A percentile compares a stretch with the other conserved stretches of the same genome.
Evolutionary conservation across 1,140 invertebrate species (phyloP).

Genomic region (Drosophila malerkotliana): DNA sequence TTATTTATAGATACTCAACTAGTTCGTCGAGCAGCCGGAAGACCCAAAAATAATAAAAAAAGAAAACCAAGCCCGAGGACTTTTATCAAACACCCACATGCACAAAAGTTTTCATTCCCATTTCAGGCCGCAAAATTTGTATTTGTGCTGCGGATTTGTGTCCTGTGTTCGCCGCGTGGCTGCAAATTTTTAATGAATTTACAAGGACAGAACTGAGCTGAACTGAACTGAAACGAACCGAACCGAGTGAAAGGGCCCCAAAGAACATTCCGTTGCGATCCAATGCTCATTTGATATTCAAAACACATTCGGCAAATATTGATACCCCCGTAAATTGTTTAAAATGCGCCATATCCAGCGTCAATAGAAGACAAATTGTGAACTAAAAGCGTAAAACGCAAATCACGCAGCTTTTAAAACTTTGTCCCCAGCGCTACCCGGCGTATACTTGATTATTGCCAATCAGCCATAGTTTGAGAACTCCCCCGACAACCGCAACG

Average conservation of each 20-base stretch:
- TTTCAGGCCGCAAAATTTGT: constrained; percentile 75
- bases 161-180: constrained; percentile 65
- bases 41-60: background rate
- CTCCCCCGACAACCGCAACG: constrained; percentile 15
- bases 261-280: constrained; percentile 15
- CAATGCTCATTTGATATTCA: constrained; percentile 75
- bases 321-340: constrained; percentile 82
- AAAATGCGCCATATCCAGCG: constrained; percentile 67
- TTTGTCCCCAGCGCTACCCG: constrained; percentile 47
- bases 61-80: constrained; percentile 24
- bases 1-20: constrained; percentile 78
- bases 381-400: constrained; percentile 73
- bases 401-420: constrained; percentile 69
- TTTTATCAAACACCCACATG: constrained; percentile 40
- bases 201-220: constrained; percentile 36
- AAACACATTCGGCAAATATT: constrained; percentile 83
- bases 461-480: constrained; percentile 60
- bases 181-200: constrained; percentile 81
- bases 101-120: constrained; percentile 40
- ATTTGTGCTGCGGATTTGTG: constrained; percentile 76
- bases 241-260: constrained; percentile 30
- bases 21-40: constrained; percentile 51
- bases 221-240: constrained; percentile 11
- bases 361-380: constrained; percentile 74
- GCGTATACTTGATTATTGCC: constrained; percentile 75